Evolutionary conservation across 64 coral and sea anemone species (phyloP), one percentile per base, ranked within the genome.

Genomic region (Pocillopora verrucosa): DNA sequence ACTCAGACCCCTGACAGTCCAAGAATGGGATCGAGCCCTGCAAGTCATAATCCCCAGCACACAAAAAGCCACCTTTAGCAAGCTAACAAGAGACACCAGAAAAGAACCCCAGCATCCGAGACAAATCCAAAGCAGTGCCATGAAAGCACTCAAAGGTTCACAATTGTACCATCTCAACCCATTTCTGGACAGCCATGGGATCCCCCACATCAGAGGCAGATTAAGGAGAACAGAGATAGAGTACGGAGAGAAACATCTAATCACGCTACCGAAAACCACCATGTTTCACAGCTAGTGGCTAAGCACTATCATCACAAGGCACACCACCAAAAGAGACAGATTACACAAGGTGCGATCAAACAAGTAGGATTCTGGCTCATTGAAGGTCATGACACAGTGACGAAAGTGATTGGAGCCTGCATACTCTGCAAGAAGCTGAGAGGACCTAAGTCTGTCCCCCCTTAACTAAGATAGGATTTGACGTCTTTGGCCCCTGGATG

Each of bases 191-290:
- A 80, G 62, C 7, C 34, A 84, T 10, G 60, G 80, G 15, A 73
- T 90, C 61, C 77, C 80, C 15, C 62, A 38, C 51, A 80, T 91
- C 16, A 72, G 89, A 57, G 89, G 89, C 74, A 56, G 72, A 58
- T 80, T 91, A 85, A 80, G 59, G n/a, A 70, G 72, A 13, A 30
- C 89, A 14, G 19, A 80, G 34, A 34, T 91, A 20, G 73, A 86
- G 78, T 85, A 76, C 10, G 15, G 24, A 45, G 89, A 91, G 73
- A 86, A 91, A 45, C 89, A 85, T 56, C 80, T 73, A 11, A 60
- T 61, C 34, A 5, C 85, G 11, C 73, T 91, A 16, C 89, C 89
- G 13, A 91, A 59, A 26, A 34, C 6, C 51, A 91, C 17, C 79
- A 91, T 38, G 1, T 91, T 12, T 86, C 89, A 5, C 34, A 59